Conservation (phyloP, 2,113 vertebrate genomes). For the Todiramphus chloris region DNA sequence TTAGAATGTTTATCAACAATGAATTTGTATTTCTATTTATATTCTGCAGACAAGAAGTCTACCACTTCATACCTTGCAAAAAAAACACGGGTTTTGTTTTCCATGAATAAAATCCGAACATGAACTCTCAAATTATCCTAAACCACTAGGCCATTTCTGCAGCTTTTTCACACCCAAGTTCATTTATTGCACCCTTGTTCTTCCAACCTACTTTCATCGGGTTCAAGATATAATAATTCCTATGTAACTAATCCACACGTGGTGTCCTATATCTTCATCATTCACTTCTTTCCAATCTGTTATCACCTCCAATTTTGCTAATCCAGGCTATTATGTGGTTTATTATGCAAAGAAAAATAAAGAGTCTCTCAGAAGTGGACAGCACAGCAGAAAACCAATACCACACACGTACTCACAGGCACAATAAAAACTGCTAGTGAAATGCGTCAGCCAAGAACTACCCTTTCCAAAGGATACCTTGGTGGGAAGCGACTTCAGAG, state of each 20-base stretch:
- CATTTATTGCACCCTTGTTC: slow-evolving; percentile 53
- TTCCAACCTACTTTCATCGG: slow-evolving; percentile 71
- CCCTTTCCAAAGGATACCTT: background rate
- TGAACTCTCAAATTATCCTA: slow-evolving; percentile 28
- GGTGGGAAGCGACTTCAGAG: background rate
- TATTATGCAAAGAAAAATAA: slow-evolving; percentile 85
- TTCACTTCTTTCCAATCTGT: slow-evolving; percentile 85
- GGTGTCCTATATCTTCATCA: slow-evolving; percentile 86
- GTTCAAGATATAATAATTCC: slow-evolving; percentile 89
- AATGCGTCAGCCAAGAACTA: background rate
- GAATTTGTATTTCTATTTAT: background rate
- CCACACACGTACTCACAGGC: slow-evolving; percentile 62
- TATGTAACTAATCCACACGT: slow-evolving; percentile 83
- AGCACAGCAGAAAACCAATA: slow-evolving; percentile 78
- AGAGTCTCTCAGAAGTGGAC: slow-evolving; percentile 69
- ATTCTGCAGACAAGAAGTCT: background rate
- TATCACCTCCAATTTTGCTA: slow-evolving; percentile 89
- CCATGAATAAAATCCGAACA: slow-evolving; percentile 5
- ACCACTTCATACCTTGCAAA: background rate
- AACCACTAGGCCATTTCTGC: slow-evolving; percentile 38
- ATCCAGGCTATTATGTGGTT: slow-evolving; percentile 84
- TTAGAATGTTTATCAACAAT: background rate
- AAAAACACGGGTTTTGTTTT: background rate
- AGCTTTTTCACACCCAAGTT: slow-evolving; percentile 52
- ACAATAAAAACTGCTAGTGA: slow-evolving; percentile 69